phyloP scores from a whole-genome alignment of 2,797 vertebrate genomes.

The Gallinago solitaria region DNA sequence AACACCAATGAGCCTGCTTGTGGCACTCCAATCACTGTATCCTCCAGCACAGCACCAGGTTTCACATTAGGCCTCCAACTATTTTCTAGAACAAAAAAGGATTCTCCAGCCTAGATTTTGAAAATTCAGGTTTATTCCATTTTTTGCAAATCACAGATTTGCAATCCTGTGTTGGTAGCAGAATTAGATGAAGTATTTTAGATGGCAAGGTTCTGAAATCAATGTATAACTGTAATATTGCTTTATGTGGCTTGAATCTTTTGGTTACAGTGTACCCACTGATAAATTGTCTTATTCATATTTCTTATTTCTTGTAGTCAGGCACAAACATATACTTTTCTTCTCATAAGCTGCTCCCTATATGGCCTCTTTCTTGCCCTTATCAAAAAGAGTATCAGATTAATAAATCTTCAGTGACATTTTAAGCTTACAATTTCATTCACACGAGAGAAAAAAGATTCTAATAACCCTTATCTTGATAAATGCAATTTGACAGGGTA shows the following conservation, averaged over 20 bases:
- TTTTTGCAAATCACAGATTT: neutral
- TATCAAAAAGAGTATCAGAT: conserved; percentile 65
- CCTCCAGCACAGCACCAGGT: neutral
- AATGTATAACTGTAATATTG: neutral
- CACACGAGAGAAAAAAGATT: conserved; percentile 64
- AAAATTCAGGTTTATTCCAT: neutral
- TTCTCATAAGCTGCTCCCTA: neutral
- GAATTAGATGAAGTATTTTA: neutral
- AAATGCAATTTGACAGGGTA: conserved; percentile 62
- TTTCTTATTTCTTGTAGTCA: conserved; percentile 36
- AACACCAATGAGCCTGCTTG: neutral
- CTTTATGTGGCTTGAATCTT: conserved; percentile 3
- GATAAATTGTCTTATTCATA: conserved; percentile 54
- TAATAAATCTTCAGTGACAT: conserved; percentile 74
- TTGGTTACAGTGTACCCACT: neutral
- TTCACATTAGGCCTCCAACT: neutral
- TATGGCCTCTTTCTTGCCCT: conserved; percentile 36
- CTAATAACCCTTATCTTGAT: conserved; percentile 69
- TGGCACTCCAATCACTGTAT: fast-evolving
- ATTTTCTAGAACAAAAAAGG: neutral
- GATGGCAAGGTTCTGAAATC: neutral
- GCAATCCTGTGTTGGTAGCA: neutral
- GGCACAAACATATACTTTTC: neutral
- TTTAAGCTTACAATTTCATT: conserved; percentile 69
- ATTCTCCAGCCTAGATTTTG: neutral